phyloP scores from a whole-genome alignment of 2,113 vertebrate genomes.

The Nibea albiflora region DNA sequence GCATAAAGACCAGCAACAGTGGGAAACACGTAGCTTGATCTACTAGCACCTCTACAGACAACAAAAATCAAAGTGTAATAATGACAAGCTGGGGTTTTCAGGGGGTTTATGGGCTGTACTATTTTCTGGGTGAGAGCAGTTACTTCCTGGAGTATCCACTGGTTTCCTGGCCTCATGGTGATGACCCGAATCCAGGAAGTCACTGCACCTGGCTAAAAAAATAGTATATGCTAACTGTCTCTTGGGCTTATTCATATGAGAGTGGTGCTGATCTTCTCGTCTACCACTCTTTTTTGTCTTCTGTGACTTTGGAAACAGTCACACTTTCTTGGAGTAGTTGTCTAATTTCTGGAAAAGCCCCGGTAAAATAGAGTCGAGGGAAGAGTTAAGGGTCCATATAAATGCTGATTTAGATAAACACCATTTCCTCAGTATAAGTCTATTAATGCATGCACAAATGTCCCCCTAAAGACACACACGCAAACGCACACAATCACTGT shows the following conservation, averaged over 20 bases:
- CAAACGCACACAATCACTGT: slow-evolving; percentile 57
- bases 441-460: slow-evolving; percentile 74
- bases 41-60: not conserved
- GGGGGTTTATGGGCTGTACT: not conserved
- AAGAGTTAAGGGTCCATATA: slow-evolving; percentile 54
- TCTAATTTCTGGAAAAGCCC: not conserved
- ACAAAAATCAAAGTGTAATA: not conserved
- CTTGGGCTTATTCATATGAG: not conserved
- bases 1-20: not conserved
- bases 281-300: not conserved
- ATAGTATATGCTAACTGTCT: not conserved
- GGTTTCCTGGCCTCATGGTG: not conserved
- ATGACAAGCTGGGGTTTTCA: not conserved
- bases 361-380: slow-evolving; percentile 40
- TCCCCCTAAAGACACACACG: slow-evolving; percentile 55
- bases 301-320: slow-evolving; percentile 1
- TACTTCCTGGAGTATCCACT: not conserved
- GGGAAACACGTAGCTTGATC: not conserved
- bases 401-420: slow-evolving; percentile 74
- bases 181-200: slow-evolving; percentile 7
- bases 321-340: slow-evolving; percentile 4
- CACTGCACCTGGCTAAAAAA: not conserved
- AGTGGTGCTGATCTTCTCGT: not conserved
- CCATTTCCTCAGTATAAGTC: slow-evolving; percentile 69
- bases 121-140: not conserved